Conservation (phyloP, 2,113 vertebrate genomes). For the Stegastes partitus region DNA sequence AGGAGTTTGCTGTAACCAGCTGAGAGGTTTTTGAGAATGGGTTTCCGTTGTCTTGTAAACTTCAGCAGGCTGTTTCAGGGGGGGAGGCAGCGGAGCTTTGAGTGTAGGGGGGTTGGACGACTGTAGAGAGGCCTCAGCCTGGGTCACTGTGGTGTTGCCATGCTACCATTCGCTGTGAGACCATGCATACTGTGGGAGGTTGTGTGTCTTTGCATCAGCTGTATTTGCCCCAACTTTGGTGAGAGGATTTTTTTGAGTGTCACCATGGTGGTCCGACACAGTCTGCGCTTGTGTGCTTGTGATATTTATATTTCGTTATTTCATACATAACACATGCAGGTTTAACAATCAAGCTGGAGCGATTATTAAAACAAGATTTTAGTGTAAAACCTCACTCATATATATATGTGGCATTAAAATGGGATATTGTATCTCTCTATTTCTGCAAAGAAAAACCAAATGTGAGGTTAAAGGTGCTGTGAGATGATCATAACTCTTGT, state of each 20-base stretch:
- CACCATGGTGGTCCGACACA: slow-evolving; percentile 40
- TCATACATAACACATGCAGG: background rate
- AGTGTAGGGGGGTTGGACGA: slow-evolving; percentile 9
- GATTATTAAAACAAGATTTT: background rate
- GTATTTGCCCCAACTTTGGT: slow-evolving; percentile 53
- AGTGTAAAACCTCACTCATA: too few species aligned
- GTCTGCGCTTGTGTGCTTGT: background rate
- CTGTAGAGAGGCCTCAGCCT: slow-evolving; percentile 30
- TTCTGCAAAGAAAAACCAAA: too few species aligned
- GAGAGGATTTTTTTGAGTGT: slow-evolving; percentile 45
- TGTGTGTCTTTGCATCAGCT: slow-evolving; percentile 58
- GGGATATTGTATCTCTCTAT: too few species aligned
- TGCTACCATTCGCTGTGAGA: slow-evolving; percentile 55
- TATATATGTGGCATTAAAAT: too few species aligned
- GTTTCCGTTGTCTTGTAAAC: slow-evolving; percentile 14
- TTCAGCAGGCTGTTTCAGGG: slow-evolving; percentile 15
- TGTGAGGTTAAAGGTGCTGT: background rate
- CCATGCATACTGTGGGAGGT: slow-evolving; percentile 24
- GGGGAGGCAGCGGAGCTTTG: slow-evolving; percentile 4
- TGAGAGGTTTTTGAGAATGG: background rate
- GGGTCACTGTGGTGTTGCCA: slow-evolving; percentile 64
- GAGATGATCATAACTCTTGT: slow-evolving; percentile 2
- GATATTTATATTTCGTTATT: background rate
- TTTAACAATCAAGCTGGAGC: background rate
- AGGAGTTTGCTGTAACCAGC: background rate